Evolutionary conservation across 1,140 invertebrate species (phyloP).

Genomic region (honey bee (Apis mellifera)): DNA sequence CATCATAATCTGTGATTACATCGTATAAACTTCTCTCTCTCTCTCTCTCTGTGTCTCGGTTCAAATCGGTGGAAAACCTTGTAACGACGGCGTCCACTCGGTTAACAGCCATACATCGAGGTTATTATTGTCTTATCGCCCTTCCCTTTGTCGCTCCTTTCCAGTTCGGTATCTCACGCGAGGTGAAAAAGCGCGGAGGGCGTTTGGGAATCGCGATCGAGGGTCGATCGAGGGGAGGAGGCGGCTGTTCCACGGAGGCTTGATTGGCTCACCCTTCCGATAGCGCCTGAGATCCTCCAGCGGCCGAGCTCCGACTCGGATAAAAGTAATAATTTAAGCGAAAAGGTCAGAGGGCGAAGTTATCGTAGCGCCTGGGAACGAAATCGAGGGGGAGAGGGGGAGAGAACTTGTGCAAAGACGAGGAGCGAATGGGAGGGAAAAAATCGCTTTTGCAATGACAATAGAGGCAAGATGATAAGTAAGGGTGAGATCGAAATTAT

Average conservation of each 20-base stretch:
- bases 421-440: too few relatives aligned
- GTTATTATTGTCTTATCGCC: conserved; percentile 47
- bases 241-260: conserved; percentile 1
- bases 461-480: too few relatives aligned
- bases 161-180: conserved; percentile 63
- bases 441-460: not conserved
- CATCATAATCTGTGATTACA: too few relatives aligned
- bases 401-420: not conserved
- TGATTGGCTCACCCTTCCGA: conserved; percentile 57
- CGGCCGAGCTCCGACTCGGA: conserved; percentile 43
- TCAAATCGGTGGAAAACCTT: conserved; percentile 39
- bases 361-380: conserved; percentile 38
- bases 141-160: conserved; percentile 1
- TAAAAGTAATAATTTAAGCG: conserved; percentile 65
- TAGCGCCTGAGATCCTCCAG: conserved; percentile 56
- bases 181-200: conserved; percentile 4
- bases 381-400: not conserved
- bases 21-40: not conserved
- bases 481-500: too few relatives aligned
- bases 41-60: not conserved
- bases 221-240: not conserved
- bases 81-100: conserved; percentile 50
- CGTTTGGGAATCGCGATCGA: not conserved
- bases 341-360: conserved; percentile 57
- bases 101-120: conserved; percentile 38